These are phyloP conservation scores for Atopsyche davidsoni DNA, from an alignment of 1,140 invertebrate genomes.

Conservation along the genomic window DNA sequence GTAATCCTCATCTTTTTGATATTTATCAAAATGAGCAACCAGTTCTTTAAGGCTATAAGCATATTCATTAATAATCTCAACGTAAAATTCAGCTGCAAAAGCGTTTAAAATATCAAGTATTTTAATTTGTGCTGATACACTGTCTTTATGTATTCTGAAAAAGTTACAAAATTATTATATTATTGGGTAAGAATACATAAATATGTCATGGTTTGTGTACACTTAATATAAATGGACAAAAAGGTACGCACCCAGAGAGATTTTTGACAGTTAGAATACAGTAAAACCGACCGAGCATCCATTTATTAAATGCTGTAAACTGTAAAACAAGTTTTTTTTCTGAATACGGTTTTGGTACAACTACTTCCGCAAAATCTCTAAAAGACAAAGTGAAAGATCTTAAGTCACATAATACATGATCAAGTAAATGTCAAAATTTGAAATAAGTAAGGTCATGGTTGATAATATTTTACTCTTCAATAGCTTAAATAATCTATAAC, in stretches of 20 bases:
- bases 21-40: constrained; percentile 40
- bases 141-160: constrained; percentile 45
- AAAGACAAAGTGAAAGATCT: constrained; percentile 18
- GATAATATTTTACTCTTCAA: neutral
- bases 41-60: constrained; percentile 38
- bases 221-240: constrained; percentile 9
- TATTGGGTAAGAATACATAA: constrained; percentile 13
- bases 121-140: constrained; percentile 48
- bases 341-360: constrained; percentile 42
- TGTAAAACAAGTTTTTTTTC: constrained; percentile 39
- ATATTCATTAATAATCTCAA: constrained; percentile 45
- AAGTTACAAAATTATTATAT: constrained; percentile 15
- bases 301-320: constrained; percentile 51
- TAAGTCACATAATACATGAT: neutral
- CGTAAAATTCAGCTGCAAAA: constrained; percentile 45
- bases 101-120: constrained; percentile 46
- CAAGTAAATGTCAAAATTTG: neutral
- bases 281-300: constrained; percentile 51
- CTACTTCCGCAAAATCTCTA: constrained; percentile 47
- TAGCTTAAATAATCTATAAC: neutral
- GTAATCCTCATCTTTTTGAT: neutral
- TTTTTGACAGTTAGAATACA: constrained; percentile 50
- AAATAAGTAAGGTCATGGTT: neutral
- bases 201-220: constrained; percentile 17
- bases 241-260: constrained; percentile 36